Evolutionary conservation across 1,140 invertebrate species (phyloP), one percentile per base, ranked within the genome.

Genomic region (Leptonema lineaticorne): DNA sequence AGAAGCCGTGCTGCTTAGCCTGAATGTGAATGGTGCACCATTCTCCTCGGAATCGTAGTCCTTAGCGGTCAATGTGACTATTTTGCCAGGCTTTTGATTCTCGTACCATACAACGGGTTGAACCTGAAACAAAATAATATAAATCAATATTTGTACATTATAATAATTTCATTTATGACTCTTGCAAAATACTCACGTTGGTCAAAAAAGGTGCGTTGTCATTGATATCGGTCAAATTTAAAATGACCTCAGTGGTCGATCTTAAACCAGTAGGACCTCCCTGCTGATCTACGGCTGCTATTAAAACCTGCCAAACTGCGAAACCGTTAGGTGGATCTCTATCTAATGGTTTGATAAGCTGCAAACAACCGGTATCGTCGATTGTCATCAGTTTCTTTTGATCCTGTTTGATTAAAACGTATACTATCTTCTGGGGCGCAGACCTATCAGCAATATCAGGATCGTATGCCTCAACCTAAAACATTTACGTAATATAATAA

Each of bases 161-260:
- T 45, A 45, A 26, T 45, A 45, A 4, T n/a, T 45, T 41, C 6
- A n/a, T n/a, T n/a, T n/a, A n/a, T n/a, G n/a, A n/a, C n/a, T n/a
- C n/a, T n/a, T n/a, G n/a, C n/a, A n/a, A n/a, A n/a, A n/a, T n/a
- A 83, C 85, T 86, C 80, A 88, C 85, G 75, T 92, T 90, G 67
- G 91, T 88, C 57, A 96, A 81, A 76, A 89, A 91, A 0, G 94
- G 94, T 0, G 90, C 90, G 79, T 96, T 96, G 75, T 96, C 94
- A 75, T 96, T 96, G 63, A 95, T 93, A 74, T 96, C 93, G 2
- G 84, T 85, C 1, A 96, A 76, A 29, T 85, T 86, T 37, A 96
- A 89, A 20, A 88, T 87, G 1, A 96, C 88, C 75, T 89, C 87
- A 0, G 88, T 86, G 0, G 85, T 85, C 0, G 81, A 82, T 9